Conservation (phyloP, 92 coral and sea anemone species). For the Pocillopora grandis region DNA sequence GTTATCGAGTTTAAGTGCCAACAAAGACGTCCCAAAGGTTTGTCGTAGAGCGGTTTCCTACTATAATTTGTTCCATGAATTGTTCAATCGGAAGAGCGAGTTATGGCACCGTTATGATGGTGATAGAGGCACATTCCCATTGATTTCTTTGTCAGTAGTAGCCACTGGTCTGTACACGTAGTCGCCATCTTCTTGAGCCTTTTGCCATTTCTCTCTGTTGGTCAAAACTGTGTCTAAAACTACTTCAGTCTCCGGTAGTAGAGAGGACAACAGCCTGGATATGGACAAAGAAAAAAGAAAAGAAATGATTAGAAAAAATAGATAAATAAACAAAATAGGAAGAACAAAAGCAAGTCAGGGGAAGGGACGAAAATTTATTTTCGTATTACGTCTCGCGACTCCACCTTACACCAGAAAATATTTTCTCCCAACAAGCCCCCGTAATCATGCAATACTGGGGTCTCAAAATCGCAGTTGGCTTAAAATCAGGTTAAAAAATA, state of each 20-base stretch:
- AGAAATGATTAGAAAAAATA: too few relatives aligned
- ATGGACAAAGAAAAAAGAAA: not conserved
- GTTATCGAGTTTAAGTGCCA: too few relatives aligned
- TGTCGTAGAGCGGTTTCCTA: not conserved
- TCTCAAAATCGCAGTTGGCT: too few relatives aligned
- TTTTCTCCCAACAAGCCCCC: too few relatives aligned
- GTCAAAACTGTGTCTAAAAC: conserved; percentile 61
- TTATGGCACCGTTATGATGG: not conserved
- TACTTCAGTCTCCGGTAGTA: conserved; percentile 57
- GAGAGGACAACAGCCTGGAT: conserved; percentile 52
- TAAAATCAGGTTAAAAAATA: too few relatives aligned
- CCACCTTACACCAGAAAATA: too few relatives aligned
- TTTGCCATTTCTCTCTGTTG: conserved; percentile 76
- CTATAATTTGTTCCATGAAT: not conserved
- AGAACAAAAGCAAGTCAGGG: too few relatives aligned
- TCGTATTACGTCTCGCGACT: too few relatives aligned
- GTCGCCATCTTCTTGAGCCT: conserved; percentile 79
- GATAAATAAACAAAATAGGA: too few relatives aligned
- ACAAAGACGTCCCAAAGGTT: too few relatives aligned
- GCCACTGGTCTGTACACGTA: conserved; percentile 41
- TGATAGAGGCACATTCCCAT: conserved; percentile 11
- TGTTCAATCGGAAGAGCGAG: not conserved
- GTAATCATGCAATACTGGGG: too few relatives aligned
- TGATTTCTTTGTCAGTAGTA: conserved; percentile 27
- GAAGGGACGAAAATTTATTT: too few relatives aligned